A percentile compares a stretch with the other conserved stretches of the same genome.
Conservation (phyloP, 1,140 invertebrate species). For the Anastrepha ludens region DNA sequence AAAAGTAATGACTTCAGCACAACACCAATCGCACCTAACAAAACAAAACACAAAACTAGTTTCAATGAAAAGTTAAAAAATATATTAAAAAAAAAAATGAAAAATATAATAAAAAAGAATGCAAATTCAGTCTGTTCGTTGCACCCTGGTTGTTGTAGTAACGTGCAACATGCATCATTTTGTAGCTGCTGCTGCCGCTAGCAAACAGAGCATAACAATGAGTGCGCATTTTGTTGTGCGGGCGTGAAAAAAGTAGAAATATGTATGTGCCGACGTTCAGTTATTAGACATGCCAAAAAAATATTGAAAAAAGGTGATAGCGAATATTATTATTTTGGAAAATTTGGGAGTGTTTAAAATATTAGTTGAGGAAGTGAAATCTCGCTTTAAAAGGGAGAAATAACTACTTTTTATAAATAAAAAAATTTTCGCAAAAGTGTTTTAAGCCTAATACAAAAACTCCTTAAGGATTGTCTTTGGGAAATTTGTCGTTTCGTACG, state of each 20-base stretch:
- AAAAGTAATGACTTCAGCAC: background rate
- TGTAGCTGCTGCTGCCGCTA: background rate
- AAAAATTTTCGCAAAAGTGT: no score
- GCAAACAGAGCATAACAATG: constrained; percentile 23
- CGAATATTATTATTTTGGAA: background rate
- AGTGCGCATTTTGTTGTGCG: constrained; percentile 15
- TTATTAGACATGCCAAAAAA: no score
- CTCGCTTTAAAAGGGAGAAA: no score
- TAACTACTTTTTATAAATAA: no score
- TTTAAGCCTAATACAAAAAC: no score
- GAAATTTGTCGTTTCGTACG: no score
- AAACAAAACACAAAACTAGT: background rate
- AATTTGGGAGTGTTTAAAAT: background rate
- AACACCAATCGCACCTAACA: background rate
- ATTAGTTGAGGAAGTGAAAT: no score
- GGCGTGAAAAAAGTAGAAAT: background rate
- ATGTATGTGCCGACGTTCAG: no score
- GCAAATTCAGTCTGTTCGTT: background rate
- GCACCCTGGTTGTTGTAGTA: constrained; percentile 13
- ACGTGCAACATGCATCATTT: constrained; percentile 44
- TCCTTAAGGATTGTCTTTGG: no score
- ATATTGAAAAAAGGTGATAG: background rate
- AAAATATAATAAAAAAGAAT: background rate
- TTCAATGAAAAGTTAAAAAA: background rate
- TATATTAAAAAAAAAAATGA: no score